Evolutionary conservation across 2,113 vertebrate genomes (phyloP), one percentile per base, ranked within the genome.

Genomic region (Haemorhous mexicanus): DNA sequence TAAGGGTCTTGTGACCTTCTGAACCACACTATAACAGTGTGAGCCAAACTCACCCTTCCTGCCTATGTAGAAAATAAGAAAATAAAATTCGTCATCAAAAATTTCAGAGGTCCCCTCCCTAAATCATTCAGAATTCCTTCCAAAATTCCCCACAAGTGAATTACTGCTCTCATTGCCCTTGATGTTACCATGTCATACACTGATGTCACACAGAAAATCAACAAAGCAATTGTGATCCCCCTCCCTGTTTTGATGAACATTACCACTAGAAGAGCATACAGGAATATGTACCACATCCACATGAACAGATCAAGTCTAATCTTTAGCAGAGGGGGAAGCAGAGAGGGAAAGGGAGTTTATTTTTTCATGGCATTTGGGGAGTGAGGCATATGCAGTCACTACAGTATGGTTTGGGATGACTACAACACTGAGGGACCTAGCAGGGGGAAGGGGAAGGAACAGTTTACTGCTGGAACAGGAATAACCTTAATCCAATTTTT

Each of bases 181-280:
- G 43, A 30, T 49, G 32, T 26, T 49, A 16, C 21, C 35, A 18
- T 20, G 24, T 58, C 23, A 41, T 66, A 30, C 41, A 30, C 13
- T n/a, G 30, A 30, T 58, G 16, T 49, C 13, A 26, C 30, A 43
- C 10, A 26, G 13, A 17, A 26, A 8, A 16, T n/a, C 43, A 49
- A 19, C 13, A 75, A 49, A 85, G 30, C 8, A 67, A 35, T 43
- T 64, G 20, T 26, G 16, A 66, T 56, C 10, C 7, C 19, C 16
- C 35, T 30, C 16, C 16, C 19, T 56, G 6, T 47, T 84, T 41
- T 49, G 19, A 49, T 4, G 5, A n/a, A 10, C 12, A n/a, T n/a
- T 66, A 39, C 28, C 12, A 41, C 0, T 0, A 47, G 23, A 22
- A 64, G 28, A 26, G 6, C 2, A 23, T 6, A n/a, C 3, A 47